Evolutionary conservation across 2,113 vertebrate species (phyloP), one percentile per base, ranked within the genome.

Genomic region (Gasterosteus nipponicus): DNA sequence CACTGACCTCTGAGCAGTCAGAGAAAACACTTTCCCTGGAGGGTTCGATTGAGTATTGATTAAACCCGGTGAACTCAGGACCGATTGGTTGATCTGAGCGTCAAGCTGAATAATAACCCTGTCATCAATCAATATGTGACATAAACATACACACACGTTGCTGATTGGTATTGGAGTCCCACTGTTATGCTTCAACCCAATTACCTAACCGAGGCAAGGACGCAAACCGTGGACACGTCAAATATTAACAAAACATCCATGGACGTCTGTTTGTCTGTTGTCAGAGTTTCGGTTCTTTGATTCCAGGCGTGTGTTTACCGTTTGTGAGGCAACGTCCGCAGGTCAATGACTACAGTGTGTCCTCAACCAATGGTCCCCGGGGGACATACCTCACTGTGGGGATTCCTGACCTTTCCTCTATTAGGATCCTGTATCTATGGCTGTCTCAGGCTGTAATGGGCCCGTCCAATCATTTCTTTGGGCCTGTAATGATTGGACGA

Each of bases 31-130:
- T 56, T 44, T 41, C 15, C 42, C 42, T n/a, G 0, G n/a, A 80
- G 35, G 10, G 56, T 41, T 77, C 35, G 2, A 83, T 77, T 7
- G 15, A 9, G 44, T 26, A 70, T 78, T 51, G 74, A 83, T 78
- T 51, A 29, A 77, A 70, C 73, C 35, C 59, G 51, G 60, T 1
- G 0, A 39, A 74, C 73, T 58, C 33, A 10, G 22, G 61, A 46
- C 61, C 42, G 54, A 51, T 49, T 19, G 42, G n/a, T 49, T 62
- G 16, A 70, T 59, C 49, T 22, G n/a, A 54, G 51, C n/a, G 22
- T 54, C 61, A 29, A 56, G 22, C 19, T 39, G 42, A 38, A 75
- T 53, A 39, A 46, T 64, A 72, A 72, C 33, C 9, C 31, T 54
- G 39, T 29, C 67, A 76, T 74, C 39, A 33, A 59, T 81, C 29